These are phyloP conservation scores for Choloepus hoffmanni DNA, from an alignment of 2,113 vertebrate genomes.

Conservation along the genomic window DNA sequence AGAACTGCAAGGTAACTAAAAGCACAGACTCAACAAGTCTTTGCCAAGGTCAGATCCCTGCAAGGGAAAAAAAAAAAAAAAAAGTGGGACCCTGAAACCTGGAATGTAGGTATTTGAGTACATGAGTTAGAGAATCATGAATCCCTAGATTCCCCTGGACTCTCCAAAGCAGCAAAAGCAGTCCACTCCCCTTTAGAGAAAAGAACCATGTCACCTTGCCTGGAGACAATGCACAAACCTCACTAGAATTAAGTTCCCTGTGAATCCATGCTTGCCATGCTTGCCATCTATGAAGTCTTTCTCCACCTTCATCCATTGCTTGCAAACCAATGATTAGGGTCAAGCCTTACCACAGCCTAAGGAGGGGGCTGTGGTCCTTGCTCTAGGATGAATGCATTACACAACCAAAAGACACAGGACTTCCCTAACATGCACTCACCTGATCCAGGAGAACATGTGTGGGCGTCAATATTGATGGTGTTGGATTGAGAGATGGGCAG, in stretches of 20 bases:
- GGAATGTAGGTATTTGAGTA: background rate
- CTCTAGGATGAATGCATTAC: background rate
- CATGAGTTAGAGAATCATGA: background rate
- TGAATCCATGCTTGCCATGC: background rate
- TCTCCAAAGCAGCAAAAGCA: background rate
- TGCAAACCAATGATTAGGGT: background rate
- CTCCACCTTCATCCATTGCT: background rate
- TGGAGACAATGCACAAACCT: background rate
- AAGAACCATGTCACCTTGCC: background rate
- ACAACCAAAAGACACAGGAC: background rate
- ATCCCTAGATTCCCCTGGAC: background rate
- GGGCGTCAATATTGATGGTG: background rate
- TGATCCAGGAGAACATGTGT: background rate
- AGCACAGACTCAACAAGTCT: background rate
- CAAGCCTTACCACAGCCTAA: background rate
- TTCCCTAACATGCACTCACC: background rate
- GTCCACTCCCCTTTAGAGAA: background rate
- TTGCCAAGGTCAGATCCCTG: background rate
- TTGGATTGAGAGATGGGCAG: background rate
- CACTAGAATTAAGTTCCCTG: background rate
- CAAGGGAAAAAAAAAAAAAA: background rate
- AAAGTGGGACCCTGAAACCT: background rate
- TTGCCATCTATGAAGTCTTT: background rate
- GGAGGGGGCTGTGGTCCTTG: background rate
- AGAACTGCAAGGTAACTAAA: background rate